Percentiles rank a stretch among this genome's conserved stretches.
Conservation (phyloP, 2,113 vertebrate species). For the Zosterops borbonicus region DNA sequence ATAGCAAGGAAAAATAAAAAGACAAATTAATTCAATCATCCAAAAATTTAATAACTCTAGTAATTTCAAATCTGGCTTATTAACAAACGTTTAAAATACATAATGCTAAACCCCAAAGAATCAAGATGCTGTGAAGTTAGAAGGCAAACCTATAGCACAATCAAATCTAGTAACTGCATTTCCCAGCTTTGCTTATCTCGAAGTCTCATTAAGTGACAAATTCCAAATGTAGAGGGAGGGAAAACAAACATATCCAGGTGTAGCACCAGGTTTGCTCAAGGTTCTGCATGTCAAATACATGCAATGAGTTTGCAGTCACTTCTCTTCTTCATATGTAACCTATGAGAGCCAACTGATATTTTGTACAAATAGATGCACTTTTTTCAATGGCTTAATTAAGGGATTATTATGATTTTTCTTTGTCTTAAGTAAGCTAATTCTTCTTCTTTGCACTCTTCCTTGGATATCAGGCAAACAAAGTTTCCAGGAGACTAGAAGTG, state of each 20-base stretch:
- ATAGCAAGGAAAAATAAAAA: not conserved
- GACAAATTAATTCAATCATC: not conserved
- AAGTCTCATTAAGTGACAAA: not conserved
- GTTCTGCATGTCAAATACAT: not conserved
- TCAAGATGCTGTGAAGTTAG: not conserved
- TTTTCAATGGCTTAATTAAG: not conserved
- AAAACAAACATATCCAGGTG: not conserved
- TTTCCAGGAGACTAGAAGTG: not conserved
- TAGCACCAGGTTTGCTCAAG: not conserved
- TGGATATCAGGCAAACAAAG: not conserved
- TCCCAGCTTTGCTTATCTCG: not conserved
- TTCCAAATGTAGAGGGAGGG: not conserved
- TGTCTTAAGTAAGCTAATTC: not conserved
- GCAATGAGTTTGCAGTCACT: not conserved
- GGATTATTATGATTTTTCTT: not conserved
- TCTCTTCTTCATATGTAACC: not conserved
- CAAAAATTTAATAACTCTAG: not conserved
- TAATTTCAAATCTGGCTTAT: not conserved
- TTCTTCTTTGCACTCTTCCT: not conserved
- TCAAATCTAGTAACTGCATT: not conserved
- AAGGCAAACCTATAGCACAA: not conserved
- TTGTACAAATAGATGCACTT: not conserved
- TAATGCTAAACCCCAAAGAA: not conserved
- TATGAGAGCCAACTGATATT: not conserved
- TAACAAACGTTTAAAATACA: not conserved